Evolutionary conservation across 2,797 vertebrate genomes (phyloP).

Genomic region (Chrysocyon brachyurus): DNA sequence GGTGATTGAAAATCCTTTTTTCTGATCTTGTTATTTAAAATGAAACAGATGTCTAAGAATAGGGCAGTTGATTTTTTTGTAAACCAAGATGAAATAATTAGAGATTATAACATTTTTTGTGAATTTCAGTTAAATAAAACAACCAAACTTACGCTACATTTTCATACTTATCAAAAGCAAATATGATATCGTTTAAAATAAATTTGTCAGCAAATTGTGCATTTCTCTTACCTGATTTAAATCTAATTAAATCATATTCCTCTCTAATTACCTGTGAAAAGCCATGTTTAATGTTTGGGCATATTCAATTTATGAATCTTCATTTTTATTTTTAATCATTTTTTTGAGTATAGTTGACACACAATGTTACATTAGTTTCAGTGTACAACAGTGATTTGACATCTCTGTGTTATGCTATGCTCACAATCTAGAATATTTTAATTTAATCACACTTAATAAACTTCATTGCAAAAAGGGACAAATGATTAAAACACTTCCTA

Average conservation of each 20-base stretch:
- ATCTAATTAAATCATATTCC: neutral
- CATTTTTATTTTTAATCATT: neutral
- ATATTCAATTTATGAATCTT: neutral
- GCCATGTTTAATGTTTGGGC: neutral
- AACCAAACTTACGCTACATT: neutral
- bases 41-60: neutral
- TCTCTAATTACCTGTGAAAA: neutral
- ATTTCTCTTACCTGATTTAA: conserved; percentile 29
- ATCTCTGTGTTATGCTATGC: neutral
- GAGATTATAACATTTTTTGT: neutral
- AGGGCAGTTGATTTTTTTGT: neutral
- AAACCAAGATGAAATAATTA: conserved; percentile 49
- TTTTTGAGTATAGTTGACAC: neutral
- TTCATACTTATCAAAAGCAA: conserved; percentile 25
- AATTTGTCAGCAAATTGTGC: neutral
- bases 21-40: neutral
- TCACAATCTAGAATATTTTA: neutral
- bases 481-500: neutral
- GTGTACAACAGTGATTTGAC: neutral
- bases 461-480: neutral
- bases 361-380: neutral
- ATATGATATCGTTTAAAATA: neutral
- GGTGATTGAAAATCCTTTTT: neutral
- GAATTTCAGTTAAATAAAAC: neutral
- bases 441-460: neutral